These are phyloP conservation scores for Tiphia femorata DNA, from an alignment of 2,888 invertebrate genomes.

Conservation along the genomic window DNA sequence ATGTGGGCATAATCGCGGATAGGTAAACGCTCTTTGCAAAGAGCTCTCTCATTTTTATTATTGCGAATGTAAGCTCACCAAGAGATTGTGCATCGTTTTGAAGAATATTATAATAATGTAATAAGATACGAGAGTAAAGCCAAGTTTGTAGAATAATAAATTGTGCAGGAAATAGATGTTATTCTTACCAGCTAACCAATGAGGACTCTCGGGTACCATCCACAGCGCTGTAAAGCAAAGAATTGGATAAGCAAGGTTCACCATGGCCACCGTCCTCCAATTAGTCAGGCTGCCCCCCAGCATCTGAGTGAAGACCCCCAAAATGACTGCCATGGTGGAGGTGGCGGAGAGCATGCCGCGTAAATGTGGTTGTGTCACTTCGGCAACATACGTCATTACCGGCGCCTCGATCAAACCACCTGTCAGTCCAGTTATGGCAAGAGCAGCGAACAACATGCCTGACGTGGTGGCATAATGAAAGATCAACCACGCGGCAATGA, in stretches of 20 bases:
- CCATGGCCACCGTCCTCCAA: conserved; percentile 80
- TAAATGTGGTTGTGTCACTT: conserved; percentile 84
- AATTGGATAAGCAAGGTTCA: conserved; percentile 77
- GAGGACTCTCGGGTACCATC: conserved; percentile 85
- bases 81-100: no score
- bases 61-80: no score
- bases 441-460: conserved; percentile 77
- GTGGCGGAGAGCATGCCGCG: conserved; percentile 82
- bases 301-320: conserved; percentile 83
- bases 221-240: conserved; percentile 76
- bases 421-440: conserved; percentile 80
- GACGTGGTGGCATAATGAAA: conserved; percentile 77
- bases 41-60: no score
- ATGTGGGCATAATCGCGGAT: no score
- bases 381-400: conserved; percentile 86
- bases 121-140: not conserved
- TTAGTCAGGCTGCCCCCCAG: conserved; percentile 78
- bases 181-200: conserved; percentile 78
- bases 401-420: conserved; percentile 87
- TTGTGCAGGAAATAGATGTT: not conserved
- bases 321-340: conserved; percentile 81
- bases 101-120: no score
- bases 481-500: conserved; percentile 81
- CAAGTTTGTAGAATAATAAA: no score
- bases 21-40: no score